Evolutionary conservation across 2,888 invertebrate species (phyloP).

Genomic region (Polyommatus icarus): DNA sequence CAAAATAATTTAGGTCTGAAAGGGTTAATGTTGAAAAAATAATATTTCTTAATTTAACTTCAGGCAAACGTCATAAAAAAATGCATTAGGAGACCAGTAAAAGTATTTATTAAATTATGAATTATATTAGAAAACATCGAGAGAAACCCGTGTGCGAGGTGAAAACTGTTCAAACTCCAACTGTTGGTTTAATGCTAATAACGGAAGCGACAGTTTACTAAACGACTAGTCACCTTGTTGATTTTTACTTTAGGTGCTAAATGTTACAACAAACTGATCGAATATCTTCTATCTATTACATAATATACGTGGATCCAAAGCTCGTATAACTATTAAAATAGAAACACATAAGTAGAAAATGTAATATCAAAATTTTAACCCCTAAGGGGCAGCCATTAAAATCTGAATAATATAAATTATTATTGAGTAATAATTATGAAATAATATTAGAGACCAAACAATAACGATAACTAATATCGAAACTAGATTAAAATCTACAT

Average conservation of each 20-base stretch:
- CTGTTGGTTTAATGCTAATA: slow-evolving; percentile 20
- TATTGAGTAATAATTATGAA: too few relatives aligned
- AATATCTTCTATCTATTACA: background rate
- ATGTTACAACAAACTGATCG: background rate
- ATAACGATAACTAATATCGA: too few relatives aligned
- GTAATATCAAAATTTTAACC: too few relatives aligned
- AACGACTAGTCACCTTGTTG: background rate
- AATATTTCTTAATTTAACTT: background rate
- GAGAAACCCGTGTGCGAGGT: slow-evolving; percentile 22
- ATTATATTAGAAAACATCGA: slow-evolving; percentile 26
- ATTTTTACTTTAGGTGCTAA: slow-evolving; percentile 11
- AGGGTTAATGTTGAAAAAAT: background rate
- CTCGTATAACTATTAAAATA: too few relatives aligned
- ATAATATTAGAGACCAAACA: too few relatives aligned
- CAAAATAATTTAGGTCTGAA: too few relatives aligned
- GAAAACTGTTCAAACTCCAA: slow-evolving; percentile 23
- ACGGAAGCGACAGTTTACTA: slow-evolving; percentile 18
- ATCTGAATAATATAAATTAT: too few relatives aligned
- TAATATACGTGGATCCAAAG: too few relatives aligned
- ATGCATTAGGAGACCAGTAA: background rate
- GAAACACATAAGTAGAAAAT: too few relatives aligned
- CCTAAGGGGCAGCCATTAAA: too few relatives aligned
- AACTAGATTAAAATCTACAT: too few relatives aligned
- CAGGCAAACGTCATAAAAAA: background rate
- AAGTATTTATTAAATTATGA: slow-evolving; percentile 23